Percentiles rank a stretch among this genome's conserved stretches.
Conservation (phyloP, 2,113 vertebrate genomes). For the Silurus asotus region DNA sequence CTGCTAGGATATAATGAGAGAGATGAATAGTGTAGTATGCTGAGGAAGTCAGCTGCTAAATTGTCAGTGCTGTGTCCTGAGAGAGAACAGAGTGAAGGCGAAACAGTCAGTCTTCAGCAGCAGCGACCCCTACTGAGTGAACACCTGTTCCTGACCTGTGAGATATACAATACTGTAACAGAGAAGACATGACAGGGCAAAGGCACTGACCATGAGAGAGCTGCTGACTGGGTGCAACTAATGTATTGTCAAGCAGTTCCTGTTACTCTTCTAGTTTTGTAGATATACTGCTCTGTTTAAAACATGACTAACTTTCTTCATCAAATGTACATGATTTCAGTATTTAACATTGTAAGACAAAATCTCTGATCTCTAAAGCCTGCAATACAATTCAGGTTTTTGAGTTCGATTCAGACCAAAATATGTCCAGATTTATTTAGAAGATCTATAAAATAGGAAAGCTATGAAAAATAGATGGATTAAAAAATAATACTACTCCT, state of each 20-base stretch:
- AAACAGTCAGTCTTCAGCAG: constrained; percentile 50
- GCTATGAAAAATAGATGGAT: too few relatives aligned
- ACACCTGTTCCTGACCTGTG: constrained; percentile 53
- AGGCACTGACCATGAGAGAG: neutral
- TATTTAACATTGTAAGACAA: neutral
- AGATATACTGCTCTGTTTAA: neutral
- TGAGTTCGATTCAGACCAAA: neutral
- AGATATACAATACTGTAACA: constrained; percentile 14
- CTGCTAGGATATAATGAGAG: constrained; percentile 65
- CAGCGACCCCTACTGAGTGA: constrained; percentile 53
- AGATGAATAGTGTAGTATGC: constrained; percentile 62
- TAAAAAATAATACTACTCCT: too few relatives aligned
- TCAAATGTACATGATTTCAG: neutral
- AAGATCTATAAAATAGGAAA: too few relatives aligned
- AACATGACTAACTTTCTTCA: neutral
- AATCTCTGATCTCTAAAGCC: neutral
- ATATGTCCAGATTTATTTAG: neutral
- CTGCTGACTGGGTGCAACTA: neutral
- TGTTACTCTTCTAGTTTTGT: neutral
- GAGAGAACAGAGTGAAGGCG: constrained; percentile 48
- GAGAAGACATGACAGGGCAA: neutral
- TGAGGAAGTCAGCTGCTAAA: constrained; percentile 59
- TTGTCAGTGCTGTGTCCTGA: constrained; percentile 55
- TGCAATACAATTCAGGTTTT: neutral
- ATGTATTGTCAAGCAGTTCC: neutral